phyloP scores from a whole-genome alignment of 2,888 invertebrate species.

The Dermolepida albohirtum region DNA sequence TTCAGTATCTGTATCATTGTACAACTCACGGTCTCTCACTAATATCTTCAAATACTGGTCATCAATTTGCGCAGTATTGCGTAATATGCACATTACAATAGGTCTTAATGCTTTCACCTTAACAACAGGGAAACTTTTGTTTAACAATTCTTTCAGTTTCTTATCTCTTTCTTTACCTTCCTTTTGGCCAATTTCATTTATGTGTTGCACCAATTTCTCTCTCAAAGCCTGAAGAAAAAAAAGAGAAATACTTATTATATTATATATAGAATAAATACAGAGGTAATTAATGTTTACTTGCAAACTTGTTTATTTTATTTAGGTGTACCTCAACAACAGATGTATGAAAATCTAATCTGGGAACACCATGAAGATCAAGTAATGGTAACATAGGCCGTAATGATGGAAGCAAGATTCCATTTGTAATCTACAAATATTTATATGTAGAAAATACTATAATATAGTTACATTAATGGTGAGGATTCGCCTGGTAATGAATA shows the following conservation, averaged over 20 bases:
- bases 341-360: slow-evolving; percentile 93
- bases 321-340: slow-evolving; percentile 83
- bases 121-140: slow-evolving; percentile 94
- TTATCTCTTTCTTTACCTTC: slow-evolving; percentile 80
- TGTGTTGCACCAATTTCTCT: slow-evolving; percentile 81
- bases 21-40: slow-evolving; percentile 88
- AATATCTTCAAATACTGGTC: slow-evolving; percentile 84
- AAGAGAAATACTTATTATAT: slow-evolving; percentile 46
- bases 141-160: slow-evolving; percentile 88
- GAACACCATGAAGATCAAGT: slow-evolving; percentile 92
- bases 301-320: too few relatives aligned
- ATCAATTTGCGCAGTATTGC: slow-evolving; percentile 93
- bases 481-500: slow-evolving; percentile 14
- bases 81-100: slow-evolving; percentile 93
- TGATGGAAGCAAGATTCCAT: slow-evolving; percentile 92
- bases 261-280: slow-evolving; percentile 1
- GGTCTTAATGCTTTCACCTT: slow-evolving; percentile 91
- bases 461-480: slow-evolving; percentile 25
- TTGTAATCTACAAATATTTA: slow-evolving; percentile 74
- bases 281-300: slow-evolving; percentile 41
- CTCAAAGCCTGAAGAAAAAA: slow-evolving; percentile 68
- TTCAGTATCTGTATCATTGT: slow-evolving; percentile 94
- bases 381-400: slow-evolving; percentile 94
- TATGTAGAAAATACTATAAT: slow-evolving; percentile 36
- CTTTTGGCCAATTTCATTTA: slow-evolving; percentile 84